Conservation (phyloP, 2,797 vertebrate genomes). For the Aeoliscus strigatus region DNA sequence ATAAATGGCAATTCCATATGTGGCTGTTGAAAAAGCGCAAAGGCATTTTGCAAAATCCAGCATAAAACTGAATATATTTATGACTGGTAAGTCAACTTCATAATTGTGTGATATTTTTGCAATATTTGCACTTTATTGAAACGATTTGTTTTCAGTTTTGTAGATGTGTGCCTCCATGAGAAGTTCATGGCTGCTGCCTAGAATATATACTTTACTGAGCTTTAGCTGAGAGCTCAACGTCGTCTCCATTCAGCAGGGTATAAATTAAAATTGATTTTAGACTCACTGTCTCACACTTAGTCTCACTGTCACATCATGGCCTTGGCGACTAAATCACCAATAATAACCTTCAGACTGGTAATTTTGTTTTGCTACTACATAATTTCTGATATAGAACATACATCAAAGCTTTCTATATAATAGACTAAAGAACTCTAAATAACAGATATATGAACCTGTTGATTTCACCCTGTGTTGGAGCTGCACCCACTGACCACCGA, state of each 20-base stretch:
- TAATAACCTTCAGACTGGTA: slow-evolving; percentile 44
- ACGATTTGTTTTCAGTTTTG: too few species aligned
- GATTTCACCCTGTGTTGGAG: slow-evolving; percentile 17
- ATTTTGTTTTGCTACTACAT: too few species aligned
- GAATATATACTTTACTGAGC: slow-evolving; percentile 23
- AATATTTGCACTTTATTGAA: too few species aligned
- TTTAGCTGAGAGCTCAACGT: slow-evolving; percentile 23
- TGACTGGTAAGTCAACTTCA: too few species aligned
- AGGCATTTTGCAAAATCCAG: neutral
- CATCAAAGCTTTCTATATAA: neutral
- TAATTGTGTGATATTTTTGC: neutral
- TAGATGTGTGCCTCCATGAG: slow-evolving; percentile 3
- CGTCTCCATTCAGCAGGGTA: slow-evolving; percentile 39
- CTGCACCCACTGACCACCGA: neutral
- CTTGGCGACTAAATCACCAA: slow-evolving; percentile 48
- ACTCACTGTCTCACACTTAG: too few species aligned
- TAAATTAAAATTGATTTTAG: slow-evolving; percentile 59
- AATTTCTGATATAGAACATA: too few species aligned
- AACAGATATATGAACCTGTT: slow-evolving; percentile 39
- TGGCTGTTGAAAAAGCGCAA: too few species aligned
- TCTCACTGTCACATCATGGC: slow-evolving; percentile 38
- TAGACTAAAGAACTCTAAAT: neutral
- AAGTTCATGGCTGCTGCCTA: slow-evolving; percentile 16
- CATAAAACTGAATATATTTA: too few species aligned
- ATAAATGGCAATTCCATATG: too few species aligned